Evolutionary conservation across 2,113 vertebrate species (phyloP).

Genomic region (Charadrius vociferus): DNA sequence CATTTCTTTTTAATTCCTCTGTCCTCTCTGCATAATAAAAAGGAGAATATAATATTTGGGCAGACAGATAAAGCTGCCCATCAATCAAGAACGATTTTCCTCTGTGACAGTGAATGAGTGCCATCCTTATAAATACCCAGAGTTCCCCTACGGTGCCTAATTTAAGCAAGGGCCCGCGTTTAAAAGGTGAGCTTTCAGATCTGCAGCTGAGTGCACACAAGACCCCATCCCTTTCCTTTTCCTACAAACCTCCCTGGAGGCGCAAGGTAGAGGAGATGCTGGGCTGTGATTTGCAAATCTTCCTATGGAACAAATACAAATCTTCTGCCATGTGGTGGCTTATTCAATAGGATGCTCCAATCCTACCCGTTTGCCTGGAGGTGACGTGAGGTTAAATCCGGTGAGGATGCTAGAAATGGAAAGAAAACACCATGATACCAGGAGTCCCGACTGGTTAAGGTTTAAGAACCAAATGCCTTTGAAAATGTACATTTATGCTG

Average conservation of each 20-base stretch:
- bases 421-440: neutral
- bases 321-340: neutral
- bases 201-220: neutral
- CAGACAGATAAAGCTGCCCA: neutral
- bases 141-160: neutral
- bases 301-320: accelerated
- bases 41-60: neutral
- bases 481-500: neutral
- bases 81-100: neutral
- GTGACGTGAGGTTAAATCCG: neutral
- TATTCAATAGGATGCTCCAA: neutral
- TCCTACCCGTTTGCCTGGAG: neutral
- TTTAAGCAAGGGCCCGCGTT: neutral
- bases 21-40: neutral
- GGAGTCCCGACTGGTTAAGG: neutral
- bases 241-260: neutral
- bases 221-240: neutral
- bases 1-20: neutral
- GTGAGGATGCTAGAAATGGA: neutral
- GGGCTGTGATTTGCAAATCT: neutral
- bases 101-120: neutral
- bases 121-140: neutral
- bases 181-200: neutral
- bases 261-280: neutral
- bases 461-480: neutral